These are phyloP conservation scores for Hypercompe scribonia DNA, from an alignment of 2,888 invertebrate genomes.

Conservation along the genomic window DNA sequence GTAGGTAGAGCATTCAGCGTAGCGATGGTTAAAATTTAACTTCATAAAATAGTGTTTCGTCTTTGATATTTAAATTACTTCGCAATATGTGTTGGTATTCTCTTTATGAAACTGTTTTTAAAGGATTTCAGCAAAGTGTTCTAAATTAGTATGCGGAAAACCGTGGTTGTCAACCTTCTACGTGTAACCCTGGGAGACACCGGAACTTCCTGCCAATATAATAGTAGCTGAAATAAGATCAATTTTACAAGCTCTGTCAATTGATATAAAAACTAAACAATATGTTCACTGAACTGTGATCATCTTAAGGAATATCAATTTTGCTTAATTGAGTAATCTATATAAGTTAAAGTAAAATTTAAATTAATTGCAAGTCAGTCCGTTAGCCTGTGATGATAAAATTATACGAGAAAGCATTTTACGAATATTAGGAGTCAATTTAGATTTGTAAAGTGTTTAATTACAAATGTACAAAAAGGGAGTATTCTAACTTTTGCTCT, in stretches of 20 bases:
- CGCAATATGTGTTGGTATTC: too few species aligned
- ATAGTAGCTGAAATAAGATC: slow-evolving; percentile 4
- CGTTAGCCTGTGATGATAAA: too few species aligned
- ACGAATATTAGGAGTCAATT: too few species aligned
- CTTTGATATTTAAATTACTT: too few species aligned
- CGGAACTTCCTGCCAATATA: slow-evolving; percentile 4
- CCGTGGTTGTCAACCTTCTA: neutral
- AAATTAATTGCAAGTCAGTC: too few species aligned
- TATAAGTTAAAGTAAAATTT: too few species aligned
- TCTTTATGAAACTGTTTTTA: neutral
- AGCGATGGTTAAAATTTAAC: too few species aligned
- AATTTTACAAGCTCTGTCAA: slow-evolving; percentile 11
- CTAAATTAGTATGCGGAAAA: neutral
- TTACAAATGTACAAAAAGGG: neutral
- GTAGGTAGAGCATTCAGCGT: too few species aligned
- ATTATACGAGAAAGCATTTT: too few species aligned
- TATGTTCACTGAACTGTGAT: slow-evolving; percentile 5
- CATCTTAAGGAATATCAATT: slow-evolving; percentile 4
- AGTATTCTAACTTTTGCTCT: neutral
- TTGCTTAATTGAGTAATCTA: neutral
- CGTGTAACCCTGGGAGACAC: slow-evolving; percentile 10
- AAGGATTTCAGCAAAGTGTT: neutral
- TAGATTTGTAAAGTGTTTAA: neutral
- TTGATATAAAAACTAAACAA: slow-evolving; percentile 2
- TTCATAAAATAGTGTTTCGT: too few species aligned